Evolutionary conservation across 1,140 invertebrate genomes (phyloP).

Genomic region (Fopius arisanus): DNA sequence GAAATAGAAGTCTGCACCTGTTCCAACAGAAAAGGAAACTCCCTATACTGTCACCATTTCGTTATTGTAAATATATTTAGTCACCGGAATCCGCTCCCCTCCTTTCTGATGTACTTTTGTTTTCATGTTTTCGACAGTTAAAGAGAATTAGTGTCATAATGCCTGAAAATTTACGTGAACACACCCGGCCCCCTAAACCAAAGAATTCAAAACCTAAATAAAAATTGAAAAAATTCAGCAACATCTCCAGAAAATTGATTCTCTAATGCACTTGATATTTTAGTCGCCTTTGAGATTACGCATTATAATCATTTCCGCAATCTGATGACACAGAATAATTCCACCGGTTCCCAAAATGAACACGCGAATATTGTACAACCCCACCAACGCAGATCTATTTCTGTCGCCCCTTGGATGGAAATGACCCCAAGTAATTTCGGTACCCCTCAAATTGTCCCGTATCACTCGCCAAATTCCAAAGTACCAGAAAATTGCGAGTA

Average conservation of each 20-base stretch:
- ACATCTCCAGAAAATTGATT: too few species aligned
- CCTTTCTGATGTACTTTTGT: slow-evolving; percentile 25
- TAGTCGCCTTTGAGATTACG: background rate
- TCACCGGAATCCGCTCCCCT: slow-evolving; percentile 25
- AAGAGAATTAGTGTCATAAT: background rate
- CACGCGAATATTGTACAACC: background rate
- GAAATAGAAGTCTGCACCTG: slow-evolving; percentile 43
- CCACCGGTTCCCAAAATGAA: background rate
- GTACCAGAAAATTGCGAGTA: background rate
- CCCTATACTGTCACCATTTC: slow-evolving; percentile 23
- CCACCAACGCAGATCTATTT: slow-evolving; percentile 21
- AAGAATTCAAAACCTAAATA: too few species aligned
- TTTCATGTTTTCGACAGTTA: background rate
- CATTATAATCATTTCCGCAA: background rate
- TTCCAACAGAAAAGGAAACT: slow-evolving; percentile 37
- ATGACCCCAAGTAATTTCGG: slow-evolving; percentile 28
- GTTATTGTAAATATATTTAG: slow-evolving; percentile 2
- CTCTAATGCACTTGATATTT: too few species aligned
- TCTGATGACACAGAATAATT: background rate
- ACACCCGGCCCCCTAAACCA: background rate
- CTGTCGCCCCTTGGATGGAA: slow-evolving; percentile 18
- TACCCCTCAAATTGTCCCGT: background rate
- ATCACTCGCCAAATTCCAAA: slow-evolving; percentile 5
- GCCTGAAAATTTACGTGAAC: background rate
- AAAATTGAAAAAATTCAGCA: too few species aligned